A percentile compares a stretch with the other conserved stretches of the same genome.
Evolutionary conservation across 2,888 invertebrate genomes (phyloP).

Genomic region (Drosophila bunnanda): DNA sequence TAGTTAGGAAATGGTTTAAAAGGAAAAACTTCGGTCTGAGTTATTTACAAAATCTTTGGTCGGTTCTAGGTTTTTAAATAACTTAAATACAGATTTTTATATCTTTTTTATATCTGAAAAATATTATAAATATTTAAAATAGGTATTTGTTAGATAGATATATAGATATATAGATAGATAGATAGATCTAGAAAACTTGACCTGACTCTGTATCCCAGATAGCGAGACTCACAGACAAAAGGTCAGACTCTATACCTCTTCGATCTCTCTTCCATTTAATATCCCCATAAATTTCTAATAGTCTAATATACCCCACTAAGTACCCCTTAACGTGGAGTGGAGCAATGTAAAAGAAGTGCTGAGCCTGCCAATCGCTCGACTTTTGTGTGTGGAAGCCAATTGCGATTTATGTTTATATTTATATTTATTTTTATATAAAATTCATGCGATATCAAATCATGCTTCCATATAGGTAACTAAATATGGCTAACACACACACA

Average conservation of each 20-base stretch:
- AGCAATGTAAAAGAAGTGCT: conserved; percentile 45
- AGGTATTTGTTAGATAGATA: too few relatives aligned
- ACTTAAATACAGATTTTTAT: too few relatives aligned
- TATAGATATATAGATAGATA: too few relatives aligned
- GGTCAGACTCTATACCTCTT: not conserved
- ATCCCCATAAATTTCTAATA: not conserved
- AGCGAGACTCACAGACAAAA: too few relatives aligned
- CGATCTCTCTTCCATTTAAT: not conserved
- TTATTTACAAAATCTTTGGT: not conserved
- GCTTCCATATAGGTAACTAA: conserved; percentile 74
- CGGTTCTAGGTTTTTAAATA: too few relatives aligned
- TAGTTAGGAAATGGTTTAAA: not conserved
- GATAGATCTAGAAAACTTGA: too few relatives aligned
- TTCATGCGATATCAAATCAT: conserved; percentile 78
- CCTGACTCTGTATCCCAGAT: too few relatives aligned
- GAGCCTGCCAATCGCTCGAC: conserved; percentile 60
- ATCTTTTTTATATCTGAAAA: too few relatives aligned
- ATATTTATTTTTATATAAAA: conserved; percentile 67
- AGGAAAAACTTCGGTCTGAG: not conserved
- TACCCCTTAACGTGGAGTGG: conserved; percentile 15
- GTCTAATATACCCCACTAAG: not conserved
- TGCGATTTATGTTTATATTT: conserved; percentile 71
- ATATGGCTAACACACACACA: conserved; percentile 62
- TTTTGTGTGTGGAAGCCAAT: conserved; percentile 71
- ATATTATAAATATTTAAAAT: not conserved